Conservation (phyloP, 2,888 invertebrate species). For the Tribolium freemani region DNA sequence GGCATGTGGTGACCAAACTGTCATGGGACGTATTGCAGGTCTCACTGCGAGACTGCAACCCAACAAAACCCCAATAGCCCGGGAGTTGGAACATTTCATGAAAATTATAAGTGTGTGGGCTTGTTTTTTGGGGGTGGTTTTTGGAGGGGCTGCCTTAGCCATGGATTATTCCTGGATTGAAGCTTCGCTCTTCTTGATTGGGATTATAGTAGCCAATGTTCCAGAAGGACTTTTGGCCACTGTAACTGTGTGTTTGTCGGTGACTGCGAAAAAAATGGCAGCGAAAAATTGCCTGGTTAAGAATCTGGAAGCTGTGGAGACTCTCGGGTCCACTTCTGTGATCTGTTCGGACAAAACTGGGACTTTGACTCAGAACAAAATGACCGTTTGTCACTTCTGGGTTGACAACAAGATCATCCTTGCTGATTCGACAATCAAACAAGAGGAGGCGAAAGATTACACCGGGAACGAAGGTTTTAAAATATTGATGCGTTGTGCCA, state of each 20-base stretch:
- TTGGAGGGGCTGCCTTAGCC: slow-evolving; percentile 72
- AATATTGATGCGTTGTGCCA: slow-evolving; percentile 58
- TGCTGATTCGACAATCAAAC: slow-evolving; percentile 59
- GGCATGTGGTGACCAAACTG: slow-evolving; percentile 72
- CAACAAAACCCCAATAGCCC: slow-evolving; percentile 79
- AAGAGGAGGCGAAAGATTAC: slow-evolving; percentile 55
- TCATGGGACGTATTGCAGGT: slow-evolving; percentile 78
- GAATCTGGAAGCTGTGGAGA: slow-evolving; percentile 85
- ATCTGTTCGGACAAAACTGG: slow-evolving; percentile 89
- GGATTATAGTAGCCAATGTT: slow-evolving; percentile 78
- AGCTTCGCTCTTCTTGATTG: slow-evolving; percentile 79
- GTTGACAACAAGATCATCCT: slow-evolving; percentile 73
- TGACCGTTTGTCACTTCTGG: slow-evolving; percentile 86
- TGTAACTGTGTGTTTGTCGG: slow-evolving; percentile 82
- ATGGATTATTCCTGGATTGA: slow-evolving; percentile 80
- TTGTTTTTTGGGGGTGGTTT: slow-evolving; percentile 71
- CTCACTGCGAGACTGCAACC: slow-evolving; percentile 74
- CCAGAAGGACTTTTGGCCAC: slow-evolving; percentile 83
- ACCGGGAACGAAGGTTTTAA: slow-evolving; percentile 27
- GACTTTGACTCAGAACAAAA: slow-evolving; percentile 78
- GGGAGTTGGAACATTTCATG: slow-evolving; percentile 80
- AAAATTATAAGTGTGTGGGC: slow-evolving; percentile 77
- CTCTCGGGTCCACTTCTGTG: slow-evolving; percentile 83
- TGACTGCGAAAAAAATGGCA: slow-evolving; percentile 87
- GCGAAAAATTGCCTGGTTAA: slow-evolving; percentile 85